These are phyloP conservation scores for Phalacrocorax aristotelis DNA, from an alignment of 2,113 vertebrate species.

Conservation along the genomic window DNA sequence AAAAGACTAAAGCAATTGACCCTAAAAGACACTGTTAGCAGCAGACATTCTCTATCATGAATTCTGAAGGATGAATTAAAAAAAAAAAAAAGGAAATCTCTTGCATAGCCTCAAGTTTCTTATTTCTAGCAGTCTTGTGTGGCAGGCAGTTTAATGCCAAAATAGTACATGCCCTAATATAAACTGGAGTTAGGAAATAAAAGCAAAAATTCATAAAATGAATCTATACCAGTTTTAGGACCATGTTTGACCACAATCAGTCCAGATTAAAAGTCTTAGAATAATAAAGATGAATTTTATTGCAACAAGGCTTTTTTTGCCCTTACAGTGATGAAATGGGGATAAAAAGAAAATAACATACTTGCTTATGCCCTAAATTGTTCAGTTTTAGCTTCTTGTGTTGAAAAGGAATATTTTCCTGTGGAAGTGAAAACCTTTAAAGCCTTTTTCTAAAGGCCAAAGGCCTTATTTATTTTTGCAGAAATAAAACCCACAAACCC, in stretches of 20 bases:
- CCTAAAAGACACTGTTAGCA: neutral
- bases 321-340: neutral
- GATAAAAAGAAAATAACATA: neutral
- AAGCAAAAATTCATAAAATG: neutral
- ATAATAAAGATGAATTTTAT: neutral
- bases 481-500: neutral
- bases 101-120: neutral
- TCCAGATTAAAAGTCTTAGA: neutral
- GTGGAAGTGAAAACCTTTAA: neutral
- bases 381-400: neutral
- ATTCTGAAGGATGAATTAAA: neutral
- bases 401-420: neutral
- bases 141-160: neutral
- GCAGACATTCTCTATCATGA: neutral
- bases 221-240: neutral
- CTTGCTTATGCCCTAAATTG: neutral
- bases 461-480: neutral
- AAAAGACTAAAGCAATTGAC: neutral
- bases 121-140: neutral
- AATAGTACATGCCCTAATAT: neutral
- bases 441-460: neutral
- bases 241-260: neutral
- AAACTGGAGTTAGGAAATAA: neutral
- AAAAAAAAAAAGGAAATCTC: neutral
- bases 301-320: neutral